Evolutionary conservation across 1,140 invertebrate genomes (phyloP).

Genomic region (Trigoniulus corallinus): DNA sequence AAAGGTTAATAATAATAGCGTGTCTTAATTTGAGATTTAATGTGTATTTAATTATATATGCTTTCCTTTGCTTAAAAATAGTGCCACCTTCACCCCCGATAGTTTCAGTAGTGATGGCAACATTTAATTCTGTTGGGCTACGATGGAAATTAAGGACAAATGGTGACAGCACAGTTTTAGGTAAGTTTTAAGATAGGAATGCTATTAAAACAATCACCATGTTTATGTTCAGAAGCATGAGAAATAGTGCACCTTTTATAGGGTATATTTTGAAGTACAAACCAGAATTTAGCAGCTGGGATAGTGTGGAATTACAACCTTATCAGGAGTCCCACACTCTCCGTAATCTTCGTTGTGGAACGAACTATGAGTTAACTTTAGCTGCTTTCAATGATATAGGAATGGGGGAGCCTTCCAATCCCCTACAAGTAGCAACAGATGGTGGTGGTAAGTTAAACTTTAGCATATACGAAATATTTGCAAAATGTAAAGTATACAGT

Average conservation of each 20-base stretch:
- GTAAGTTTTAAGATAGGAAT: not conserved
- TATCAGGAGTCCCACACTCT: conserved; percentile 26
- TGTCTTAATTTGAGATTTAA: not conserved
- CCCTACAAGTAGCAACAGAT: conserved; percentile 34
- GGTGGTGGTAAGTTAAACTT: conserved; percentile 32
- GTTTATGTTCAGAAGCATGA: not conserved
- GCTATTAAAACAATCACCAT: too few species aligned
- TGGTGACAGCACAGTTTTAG: not conserved
- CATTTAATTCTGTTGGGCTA: not conserved
- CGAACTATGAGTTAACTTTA: conserved; percentile 77
- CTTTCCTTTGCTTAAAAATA: not conserved
- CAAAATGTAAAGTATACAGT: not conserved
- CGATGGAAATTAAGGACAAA: not conserved
- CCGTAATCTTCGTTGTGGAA: conserved; percentile 45
- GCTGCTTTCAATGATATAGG: conserved; percentile 35
- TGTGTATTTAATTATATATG: too few species aligned
- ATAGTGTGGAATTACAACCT: conserved; percentile 22
- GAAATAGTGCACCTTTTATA: conserved; percentile 14
- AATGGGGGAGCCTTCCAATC: conserved; percentile 26
- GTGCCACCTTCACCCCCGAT: not conserved
- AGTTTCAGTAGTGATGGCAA: not conserved
- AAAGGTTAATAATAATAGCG: conserved; percentile 35
- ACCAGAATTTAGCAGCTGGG: conserved; percentile 81
- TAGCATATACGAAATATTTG: not conserved
- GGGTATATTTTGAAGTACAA: conserved; percentile 82